Evolutionary conservation across 1,140 invertebrate genomes (phyloP).

Genomic region (Musca domestica): DNA sequence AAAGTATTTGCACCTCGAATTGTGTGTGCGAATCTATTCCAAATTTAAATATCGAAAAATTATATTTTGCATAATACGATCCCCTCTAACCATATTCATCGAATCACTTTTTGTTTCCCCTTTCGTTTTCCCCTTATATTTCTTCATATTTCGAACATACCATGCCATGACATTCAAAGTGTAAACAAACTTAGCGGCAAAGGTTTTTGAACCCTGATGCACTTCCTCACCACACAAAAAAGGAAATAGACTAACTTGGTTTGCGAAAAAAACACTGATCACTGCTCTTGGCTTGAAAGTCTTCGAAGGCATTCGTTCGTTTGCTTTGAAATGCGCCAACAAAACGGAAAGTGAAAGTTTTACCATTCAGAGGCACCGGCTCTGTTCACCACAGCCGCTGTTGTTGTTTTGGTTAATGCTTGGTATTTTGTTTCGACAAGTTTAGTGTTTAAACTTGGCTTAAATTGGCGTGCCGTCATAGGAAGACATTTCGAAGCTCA

Average conservation of each 20-base stretch:
- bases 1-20: no score
- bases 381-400: background rate
- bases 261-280: no score
- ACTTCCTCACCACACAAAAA: slow-evolving; percentile 8
- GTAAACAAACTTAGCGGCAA: slow-evolving; percentile 8
- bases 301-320: background rate
- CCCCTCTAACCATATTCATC: no score
- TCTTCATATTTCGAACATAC: no score
- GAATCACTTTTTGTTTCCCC: no score
- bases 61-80: no score
- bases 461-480: no score
- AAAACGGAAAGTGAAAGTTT: slow-evolving; percentile 17
- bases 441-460: background rate
- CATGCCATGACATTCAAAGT: background rate
- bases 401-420: background rate
- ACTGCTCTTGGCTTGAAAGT: no score
- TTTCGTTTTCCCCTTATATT: no score
- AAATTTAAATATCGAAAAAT: no score
- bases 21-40: no score
- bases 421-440: background rate
- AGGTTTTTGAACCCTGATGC: slow-evolving; percentile 16
- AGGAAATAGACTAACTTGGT: background rate
- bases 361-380: background rate
- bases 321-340: background rate
- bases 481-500: no score